Base-by-base conservation (phyloP, 2,888 invertebrate species). In the Lysandra coridon region DNA sequence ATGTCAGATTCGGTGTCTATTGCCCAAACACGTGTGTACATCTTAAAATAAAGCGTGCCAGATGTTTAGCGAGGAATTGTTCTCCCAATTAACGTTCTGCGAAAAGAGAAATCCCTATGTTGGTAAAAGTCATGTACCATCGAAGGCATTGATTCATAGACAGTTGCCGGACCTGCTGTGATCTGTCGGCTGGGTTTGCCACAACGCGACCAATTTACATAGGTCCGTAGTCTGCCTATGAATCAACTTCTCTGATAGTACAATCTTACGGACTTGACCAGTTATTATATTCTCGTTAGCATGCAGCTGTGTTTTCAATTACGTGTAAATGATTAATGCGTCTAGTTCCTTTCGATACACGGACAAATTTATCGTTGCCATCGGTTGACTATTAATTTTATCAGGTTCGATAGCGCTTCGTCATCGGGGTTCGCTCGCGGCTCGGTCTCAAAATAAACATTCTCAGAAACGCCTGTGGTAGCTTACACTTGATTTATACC, bases 11-110 rank as follows among this genome's bases (percentile, higher is more conserved):
- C 89, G 92, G 88, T 88, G 87, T 84, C 86, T 86, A 89, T 88
- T 89, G 90, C 90, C 89, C 79, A 90, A 91, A 93, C 93, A 93
- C 89, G 90, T 93, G 93, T 92, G 79, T 89, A 92, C 91, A 87
- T 83, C 83, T 86, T 81, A 80, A 76, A 82, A 82, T 77, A 82
- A 80, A 79, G 62, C 44, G 23, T 80, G 64, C 76, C 23, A 73
- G 78, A 49, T 79, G 75, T 33, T 80, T 78, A 80, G 64, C 4
- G 30, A 12, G 14, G 14, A 69, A 69, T 5, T 14, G 69, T 69
- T 69, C 3, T 69, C 17, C 69, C 69, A 69, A 37, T 69, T 69
- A 37, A 69, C 69, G 14, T 69, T 69, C 69, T 37, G 69, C 69
- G 69, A 69, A 69, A 69, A 69, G 33, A 33, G 69, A 69, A 69